These are phyloP conservation scores for Labeo calbasu DNA, from an alignment of 2,797 vertebrate species.

Conservation along the genomic window DNA sequence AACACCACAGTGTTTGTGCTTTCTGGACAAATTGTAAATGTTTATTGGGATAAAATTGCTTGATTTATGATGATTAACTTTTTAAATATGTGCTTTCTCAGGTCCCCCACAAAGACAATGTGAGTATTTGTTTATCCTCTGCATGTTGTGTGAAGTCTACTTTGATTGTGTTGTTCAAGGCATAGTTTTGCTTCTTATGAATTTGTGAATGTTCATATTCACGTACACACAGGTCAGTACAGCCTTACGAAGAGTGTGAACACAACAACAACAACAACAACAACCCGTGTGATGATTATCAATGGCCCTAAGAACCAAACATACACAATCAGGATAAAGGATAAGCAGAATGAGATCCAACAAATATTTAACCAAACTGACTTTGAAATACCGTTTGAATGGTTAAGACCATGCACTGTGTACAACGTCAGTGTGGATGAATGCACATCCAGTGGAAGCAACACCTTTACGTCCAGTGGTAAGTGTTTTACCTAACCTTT, in stretches of 20 bases:
- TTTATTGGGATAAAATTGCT: background rate
- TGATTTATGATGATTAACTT: background rate
- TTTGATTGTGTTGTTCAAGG: background rate
- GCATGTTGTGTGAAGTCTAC: background rate
- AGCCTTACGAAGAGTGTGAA: fast-evolving
- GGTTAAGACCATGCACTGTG: background rate
- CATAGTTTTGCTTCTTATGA: background rate
- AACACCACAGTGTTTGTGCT: background rate
- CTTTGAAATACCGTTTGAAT: background rate
- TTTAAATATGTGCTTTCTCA: background rate
- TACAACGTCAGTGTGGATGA: background rate
- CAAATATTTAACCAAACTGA: background rate
- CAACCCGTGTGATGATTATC: background rate
- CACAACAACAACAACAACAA: fast-evolving
- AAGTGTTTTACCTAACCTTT: background rate
- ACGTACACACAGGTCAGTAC: background rate
- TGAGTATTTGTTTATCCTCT: background rate
- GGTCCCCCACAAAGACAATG: fast-evolving
- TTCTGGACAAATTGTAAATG: background rate
- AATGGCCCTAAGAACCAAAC: background rate
- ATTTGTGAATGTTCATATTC: background rate
- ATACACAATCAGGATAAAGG: background rate
- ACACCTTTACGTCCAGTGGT: background rate
- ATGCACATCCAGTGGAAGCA: background rate
- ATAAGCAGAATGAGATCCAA: background rate